These are phyloP conservation scores for Fissipunctia ypsillon DNA, from an alignment of 2,888 invertebrate species.

Conservation along the genomic window DNA sequence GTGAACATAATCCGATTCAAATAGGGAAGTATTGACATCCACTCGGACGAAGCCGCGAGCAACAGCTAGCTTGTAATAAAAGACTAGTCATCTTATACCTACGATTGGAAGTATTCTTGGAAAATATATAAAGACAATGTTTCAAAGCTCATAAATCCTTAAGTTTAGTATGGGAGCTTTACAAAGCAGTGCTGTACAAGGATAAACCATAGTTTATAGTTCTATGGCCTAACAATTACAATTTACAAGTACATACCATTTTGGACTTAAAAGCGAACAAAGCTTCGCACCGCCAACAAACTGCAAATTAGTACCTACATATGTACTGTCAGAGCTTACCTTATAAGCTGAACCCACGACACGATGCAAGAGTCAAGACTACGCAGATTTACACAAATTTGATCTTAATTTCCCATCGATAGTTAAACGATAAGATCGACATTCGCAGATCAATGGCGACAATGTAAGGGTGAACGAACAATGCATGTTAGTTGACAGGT, in stretches of 20 bases:
- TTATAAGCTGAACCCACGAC: constrained; percentile 52
- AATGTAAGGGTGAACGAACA: constrained; percentile 63
- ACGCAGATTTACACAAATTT: constrained; percentile 51
- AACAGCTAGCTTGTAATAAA: not conserved
- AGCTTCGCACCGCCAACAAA: constrained; percentile 45
- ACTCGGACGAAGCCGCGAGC: too few relatives aligned
- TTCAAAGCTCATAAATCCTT: constrained; percentile 39
- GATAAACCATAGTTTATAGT: constrained; percentile 46
- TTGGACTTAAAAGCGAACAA: constrained; percentile 56
- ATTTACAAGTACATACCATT: constrained; percentile 56
- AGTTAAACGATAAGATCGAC: constrained; percentile 57
- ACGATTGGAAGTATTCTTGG: constrained; percentile 18
- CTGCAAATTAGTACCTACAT: constrained; percentile 57
- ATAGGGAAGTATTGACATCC: too few relatives aligned
- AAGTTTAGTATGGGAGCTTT: constrained; percentile 20
- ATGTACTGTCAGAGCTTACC: constrained; percentile 54
- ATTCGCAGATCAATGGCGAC: constrained; percentile 55
- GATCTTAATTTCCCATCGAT: constrained; percentile 46
- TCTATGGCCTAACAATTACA: constrained; percentile 46
- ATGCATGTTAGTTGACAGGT: constrained; percentile 64
- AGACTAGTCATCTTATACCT: not conserved
- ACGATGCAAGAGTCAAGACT: constrained; percentile 28
- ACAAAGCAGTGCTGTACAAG: constrained; percentile 34
- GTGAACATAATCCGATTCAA: too few relatives aligned
- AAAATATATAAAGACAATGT: constrained; percentile 44